Conservation (phyloP, 2,797 vertebrate genomes). For the Betta splendens region DNA sequence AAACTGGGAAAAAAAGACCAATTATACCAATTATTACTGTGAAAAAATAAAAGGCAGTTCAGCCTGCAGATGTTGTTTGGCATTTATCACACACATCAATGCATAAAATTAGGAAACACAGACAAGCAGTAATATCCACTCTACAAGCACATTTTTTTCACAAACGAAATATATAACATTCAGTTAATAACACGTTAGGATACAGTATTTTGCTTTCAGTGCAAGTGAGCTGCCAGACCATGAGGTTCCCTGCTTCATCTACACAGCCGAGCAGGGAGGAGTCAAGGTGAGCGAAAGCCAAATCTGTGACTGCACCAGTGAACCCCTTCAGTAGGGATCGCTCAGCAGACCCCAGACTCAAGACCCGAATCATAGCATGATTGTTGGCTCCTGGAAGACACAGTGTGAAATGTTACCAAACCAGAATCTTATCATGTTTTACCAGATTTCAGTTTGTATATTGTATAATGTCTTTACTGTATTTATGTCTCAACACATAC, state of each 20-base stretch:
- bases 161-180: not conserved
- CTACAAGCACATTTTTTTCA: too few species aligned
- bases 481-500: too few species aligned
- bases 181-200: conserved; percentile 68
- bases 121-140: not conserved
- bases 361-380: conserved; percentile 93
- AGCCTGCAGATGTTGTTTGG: not conserved
- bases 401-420: not conserved
- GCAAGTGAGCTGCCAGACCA: conserved; percentile 95
- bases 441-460: not conserved
- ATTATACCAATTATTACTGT: too few species aligned
- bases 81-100: not conserved
- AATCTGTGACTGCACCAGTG: conserved; percentile 91
- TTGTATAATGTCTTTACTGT: too few species aligned
- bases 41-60: not conserved
- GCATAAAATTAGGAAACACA: not conserved
- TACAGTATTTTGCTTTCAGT: conserved; percentile 93
- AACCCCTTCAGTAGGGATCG: conserved; percentile 96
- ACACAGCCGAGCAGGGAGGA: conserved; percentile 94
- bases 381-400: conserved; percentile 88
- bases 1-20: conserved; percentile 4
- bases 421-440: not conserved
- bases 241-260: conserved; percentile 95
- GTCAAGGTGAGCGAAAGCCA: conserved; percentile 98
- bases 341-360: conserved; percentile 89